These are phyloP conservation scores for Chondrosia reniformis DNA, from an alignment of 37 sponge, comb jelly and placozoan species.

Conservation along the genomic window DNA sequence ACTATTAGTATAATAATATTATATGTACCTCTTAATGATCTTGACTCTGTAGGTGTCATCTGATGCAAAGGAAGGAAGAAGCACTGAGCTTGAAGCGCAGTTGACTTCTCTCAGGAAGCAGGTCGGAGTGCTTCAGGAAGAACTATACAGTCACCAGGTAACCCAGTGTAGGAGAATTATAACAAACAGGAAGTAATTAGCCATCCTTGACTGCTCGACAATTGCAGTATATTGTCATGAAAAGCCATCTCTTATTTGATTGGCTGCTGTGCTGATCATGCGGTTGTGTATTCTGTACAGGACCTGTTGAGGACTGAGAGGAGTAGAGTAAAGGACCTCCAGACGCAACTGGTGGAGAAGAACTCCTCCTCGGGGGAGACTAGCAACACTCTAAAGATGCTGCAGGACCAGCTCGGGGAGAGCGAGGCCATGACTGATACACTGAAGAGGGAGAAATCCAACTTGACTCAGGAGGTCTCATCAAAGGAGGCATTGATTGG, in stretches of 20 bases:
- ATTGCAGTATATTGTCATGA: too few species aligned
- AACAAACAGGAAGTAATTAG: too few species aligned
- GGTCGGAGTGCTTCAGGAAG: background rate
- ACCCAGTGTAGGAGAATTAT: too few species aligned
- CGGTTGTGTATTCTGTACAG: background rate
- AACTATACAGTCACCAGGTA: too few species aligned
- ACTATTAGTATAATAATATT: too few species aligned
- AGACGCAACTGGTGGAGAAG: slow-evolving; percentile 7
- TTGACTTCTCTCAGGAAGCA: background rate
- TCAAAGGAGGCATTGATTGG: background rate
- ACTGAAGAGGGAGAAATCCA: slow-evolving; percentile 7
- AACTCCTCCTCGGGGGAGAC: slow-evolving; percentile 13
- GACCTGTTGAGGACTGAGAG: background rate
- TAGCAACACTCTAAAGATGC: background rate
- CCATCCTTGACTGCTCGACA: too few species aligned
- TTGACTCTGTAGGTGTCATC: background rate
- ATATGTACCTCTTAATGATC: too few species aligned
- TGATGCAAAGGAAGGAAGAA: background rate
- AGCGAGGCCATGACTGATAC: background rate
- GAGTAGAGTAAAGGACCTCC: slow-evolving; percentile 12
- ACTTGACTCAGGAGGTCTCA: slow-evolving; percentile 4
- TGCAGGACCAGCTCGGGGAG: slow-evolving; percentile 21
- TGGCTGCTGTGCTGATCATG: too few species aligned
- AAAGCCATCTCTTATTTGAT: too few species aligned
- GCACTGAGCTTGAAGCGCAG: background rate